Conservation (phyloP, 2,888 invertebrate genomes). For the Pachliopta kotzebuea region DNA sequence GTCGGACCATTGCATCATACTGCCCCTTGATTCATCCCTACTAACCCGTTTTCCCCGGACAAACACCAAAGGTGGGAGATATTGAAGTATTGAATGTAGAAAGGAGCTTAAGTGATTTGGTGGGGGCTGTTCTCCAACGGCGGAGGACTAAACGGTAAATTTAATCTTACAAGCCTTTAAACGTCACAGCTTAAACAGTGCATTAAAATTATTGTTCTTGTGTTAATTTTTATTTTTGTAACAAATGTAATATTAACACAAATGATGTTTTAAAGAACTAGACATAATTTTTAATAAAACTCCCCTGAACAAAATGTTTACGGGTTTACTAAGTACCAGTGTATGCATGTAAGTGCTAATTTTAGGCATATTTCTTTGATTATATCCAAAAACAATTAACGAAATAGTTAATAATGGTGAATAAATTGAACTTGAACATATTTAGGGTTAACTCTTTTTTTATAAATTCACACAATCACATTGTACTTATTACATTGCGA, state of each 20-base stretch:
- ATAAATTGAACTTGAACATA: no score
- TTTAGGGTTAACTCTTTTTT: no score
- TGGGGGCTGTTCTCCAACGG: slow-evolving; percentile 54
- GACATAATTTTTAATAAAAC: background rate
- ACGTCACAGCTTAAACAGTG: slow-evolving; percentile 26
- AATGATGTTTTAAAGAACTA: no score
- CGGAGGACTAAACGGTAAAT: slow-evolving; percentile 34
- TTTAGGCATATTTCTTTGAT: background rate
- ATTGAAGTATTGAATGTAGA: slow-evolving; percentile 37
- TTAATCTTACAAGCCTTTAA: slow-evolving; percentile 33
- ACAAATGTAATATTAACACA: no score
- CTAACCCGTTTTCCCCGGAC: slow-evolving; percentile 59
- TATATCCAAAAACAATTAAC: background rate
- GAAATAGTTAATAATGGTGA: no score
- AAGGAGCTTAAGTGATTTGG: slow-evolving; percentile 47
- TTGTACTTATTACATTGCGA: background rate
- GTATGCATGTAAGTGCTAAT: background rate
- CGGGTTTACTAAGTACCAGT: background rate
- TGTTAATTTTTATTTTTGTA: no score
- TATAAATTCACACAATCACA: no score
- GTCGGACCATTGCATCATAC: slow-evolving; percentile 65
- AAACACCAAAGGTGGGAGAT: slow-evolving; percentile 53
- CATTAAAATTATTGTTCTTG: background rate
- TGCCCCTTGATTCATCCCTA: slow-evolving; percentile 73
- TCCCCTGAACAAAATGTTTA: background rate